Evolutionary conservation across 2,797 vertebrate genomes (phyloP).

Genomic region (Peromyscus melanophrys): DNA sequence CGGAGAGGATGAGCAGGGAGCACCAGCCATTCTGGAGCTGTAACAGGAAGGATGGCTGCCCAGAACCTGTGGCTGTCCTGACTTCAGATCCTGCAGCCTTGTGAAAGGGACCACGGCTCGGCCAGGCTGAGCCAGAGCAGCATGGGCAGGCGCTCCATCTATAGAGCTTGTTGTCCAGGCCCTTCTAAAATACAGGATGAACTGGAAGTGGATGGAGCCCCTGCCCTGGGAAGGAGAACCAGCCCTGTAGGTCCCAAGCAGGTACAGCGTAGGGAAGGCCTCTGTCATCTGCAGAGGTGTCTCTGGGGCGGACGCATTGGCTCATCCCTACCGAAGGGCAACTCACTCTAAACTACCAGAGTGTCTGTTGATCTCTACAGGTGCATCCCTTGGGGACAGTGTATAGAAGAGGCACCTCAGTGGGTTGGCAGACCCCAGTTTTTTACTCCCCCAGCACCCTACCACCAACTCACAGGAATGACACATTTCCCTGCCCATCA

Average conservation of each 20-base stretch:
- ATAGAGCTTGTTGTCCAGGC: background rate
- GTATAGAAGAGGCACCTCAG: background rate
- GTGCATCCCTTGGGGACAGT: background rate
- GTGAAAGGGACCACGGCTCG: background rate
- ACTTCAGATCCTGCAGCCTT: background rate
- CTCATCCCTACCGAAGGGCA: no score
- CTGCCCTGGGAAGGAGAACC: background rate
- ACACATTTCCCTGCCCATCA: background rate
- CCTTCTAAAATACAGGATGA: background rate
- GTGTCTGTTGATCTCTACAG: background rate
- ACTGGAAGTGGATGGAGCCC: background rate
- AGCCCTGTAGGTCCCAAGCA: background rate
- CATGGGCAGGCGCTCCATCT: fast-evolving
- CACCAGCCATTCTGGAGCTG: background rate
- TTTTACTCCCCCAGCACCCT: background rate
- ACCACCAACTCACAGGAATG: background rate
- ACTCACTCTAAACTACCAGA: background rate
- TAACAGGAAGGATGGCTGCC: background rate
- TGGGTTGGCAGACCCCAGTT: background rate
- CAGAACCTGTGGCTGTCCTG: background rate
- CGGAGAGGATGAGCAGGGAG: background rate
- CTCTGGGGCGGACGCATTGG: background rate
- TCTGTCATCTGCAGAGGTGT: background rate
- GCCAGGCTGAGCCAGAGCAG: background rate
- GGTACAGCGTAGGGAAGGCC: no score